Evolutionary conservation across 2,113 vertebrate genomes (phyloP).

Genomic region (Fulica atra): DNA sequence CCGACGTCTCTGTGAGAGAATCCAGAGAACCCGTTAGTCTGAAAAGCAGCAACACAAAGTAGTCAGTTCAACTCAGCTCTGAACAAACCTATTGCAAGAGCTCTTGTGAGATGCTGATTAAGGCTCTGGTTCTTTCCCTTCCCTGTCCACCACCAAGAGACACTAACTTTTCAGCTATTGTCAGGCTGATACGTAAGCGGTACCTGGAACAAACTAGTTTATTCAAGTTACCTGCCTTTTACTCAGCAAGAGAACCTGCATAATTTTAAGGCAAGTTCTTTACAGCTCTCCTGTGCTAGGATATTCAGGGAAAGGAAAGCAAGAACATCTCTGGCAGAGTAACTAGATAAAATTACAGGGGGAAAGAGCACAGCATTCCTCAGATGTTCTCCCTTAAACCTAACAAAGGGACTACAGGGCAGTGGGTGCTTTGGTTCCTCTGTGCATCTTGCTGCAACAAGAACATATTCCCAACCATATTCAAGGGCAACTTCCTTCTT

Average conservation of each 20-base stretch:
- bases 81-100: not conserved
- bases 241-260: not conserved
- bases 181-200: not conserved
- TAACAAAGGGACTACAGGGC: not conserved
- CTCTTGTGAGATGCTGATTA: not conserved
- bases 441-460: not conserved
- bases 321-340: not conserved
- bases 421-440: not conserved
- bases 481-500: not conserved
- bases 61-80: not conserved
- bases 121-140: not conserved
- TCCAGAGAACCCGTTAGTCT: constrained; percentile 93
- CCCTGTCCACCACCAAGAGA: not conserved
- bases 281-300: not conserved
- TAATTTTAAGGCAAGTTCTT: not conserved
- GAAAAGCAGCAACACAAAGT: constrained; percentile 11
- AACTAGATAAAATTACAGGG: not conserved
- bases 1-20: constrained; percentile 88
- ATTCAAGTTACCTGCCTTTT: not conserved
- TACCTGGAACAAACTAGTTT: not conserved
- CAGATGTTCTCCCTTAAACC: not conserved
- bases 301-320: not conserved
- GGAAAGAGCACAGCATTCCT: not conserved
- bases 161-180: not conserved
- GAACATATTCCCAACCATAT: not conserved